phyloP scores from a whole-genome alignment of 2,797 vertebrate genomes.

The Pseudochirops corinnae region DNA sequence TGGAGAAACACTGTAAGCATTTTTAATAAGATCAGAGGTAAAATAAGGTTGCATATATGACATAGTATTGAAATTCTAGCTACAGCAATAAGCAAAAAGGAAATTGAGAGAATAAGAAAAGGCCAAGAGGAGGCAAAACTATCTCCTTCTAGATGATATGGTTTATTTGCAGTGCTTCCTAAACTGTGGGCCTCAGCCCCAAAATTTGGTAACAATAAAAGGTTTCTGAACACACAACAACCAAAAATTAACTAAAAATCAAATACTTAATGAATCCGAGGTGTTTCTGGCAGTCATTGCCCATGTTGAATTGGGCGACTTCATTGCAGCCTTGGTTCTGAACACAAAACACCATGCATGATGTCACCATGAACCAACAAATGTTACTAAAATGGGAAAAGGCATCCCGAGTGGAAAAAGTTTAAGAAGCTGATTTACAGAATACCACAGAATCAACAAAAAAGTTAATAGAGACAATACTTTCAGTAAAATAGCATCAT shows the following conservation, averaged over 20 bases:
- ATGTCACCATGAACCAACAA: too few relatives aligned
- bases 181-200: too few relatives aligned
- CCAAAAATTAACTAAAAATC: too few relatives aligned
- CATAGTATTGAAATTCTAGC: neutral
- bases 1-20: neutral
- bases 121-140: neutral
- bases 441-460: neutral
- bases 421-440: neutral
- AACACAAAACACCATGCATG: too few relatives aligned
- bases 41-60: neutral
- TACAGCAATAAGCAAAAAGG: neutral
- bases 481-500: neutral
- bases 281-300: too few relatives aligned
- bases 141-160: neutral
- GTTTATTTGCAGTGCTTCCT: neutral
- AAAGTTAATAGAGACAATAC: neutral
- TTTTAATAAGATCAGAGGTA: neutral
- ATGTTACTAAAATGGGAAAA: too few relatives aligned
- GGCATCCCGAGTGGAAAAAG: too few relatives aligned
- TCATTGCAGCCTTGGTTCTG: too few relatives aligned
- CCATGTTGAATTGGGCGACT: too few relatives aligned
- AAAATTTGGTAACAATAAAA: too few relatives aligned
- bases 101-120: neutral
- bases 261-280: too few relatives aligned
- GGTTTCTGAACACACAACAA: too few relatives aligned